phyloP scores from a whole-genome alignment of 2,113 vertebrate species.

The Cisticola juncidis region DNA sequence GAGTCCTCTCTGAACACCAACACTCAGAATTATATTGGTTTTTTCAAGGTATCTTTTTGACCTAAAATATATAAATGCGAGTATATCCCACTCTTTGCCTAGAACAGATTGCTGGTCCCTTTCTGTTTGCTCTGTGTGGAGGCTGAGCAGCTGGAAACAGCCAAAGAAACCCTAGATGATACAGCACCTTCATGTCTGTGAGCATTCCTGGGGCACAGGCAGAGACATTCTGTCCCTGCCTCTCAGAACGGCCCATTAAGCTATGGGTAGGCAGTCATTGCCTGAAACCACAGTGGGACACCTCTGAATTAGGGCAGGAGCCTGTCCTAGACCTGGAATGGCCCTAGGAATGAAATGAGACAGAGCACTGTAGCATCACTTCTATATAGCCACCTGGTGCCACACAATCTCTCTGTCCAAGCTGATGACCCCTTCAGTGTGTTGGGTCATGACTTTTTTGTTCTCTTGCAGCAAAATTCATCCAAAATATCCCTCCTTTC shows the following conservation, averaged over 20 bases:
- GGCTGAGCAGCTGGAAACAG: background rate
- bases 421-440: background rate
- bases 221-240: background rate
- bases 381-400: background rate
- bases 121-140: background rate
- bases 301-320: background rate
- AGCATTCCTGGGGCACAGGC: background rate
- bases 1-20: background rate
- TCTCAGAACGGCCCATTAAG: background rate
- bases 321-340: background rate
- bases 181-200: background rate
- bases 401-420: background rate
- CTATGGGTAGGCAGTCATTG: background rate
- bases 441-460: background rate
- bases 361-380: background rate
- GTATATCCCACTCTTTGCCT: background rate
- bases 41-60: background rate
- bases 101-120: background rate
- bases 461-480: background rate
- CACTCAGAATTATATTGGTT: background rate
- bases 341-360: background rate
- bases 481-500: background rate
- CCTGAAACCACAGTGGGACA: background rate
- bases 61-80: background rate
- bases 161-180: background rate